phyloP scores from a whole-genome alignment of 64 coral and sea anemone species.

The Catalaphyllia jardinei region DNA sequence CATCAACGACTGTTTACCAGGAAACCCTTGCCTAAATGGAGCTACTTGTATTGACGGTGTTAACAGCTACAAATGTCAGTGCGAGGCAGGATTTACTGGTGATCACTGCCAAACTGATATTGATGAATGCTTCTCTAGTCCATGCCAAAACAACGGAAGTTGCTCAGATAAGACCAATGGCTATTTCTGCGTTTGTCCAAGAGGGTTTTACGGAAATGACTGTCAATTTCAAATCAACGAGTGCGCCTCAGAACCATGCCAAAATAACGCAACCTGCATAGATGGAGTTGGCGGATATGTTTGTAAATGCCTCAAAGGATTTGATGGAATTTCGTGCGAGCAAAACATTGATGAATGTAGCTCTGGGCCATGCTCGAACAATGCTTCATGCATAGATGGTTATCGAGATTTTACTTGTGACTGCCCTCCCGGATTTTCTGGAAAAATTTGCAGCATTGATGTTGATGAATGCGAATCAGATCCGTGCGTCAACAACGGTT shows the following conservation, averaged over 20 bases:
- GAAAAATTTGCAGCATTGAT: neutral
- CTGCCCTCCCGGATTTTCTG: neutral
- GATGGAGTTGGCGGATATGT: neutral
- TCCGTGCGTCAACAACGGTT: neutral
- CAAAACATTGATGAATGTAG: constrained; percentile 4
- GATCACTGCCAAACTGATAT: constrained; percentile 18
- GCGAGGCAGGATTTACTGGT: constrained; percentile 2
- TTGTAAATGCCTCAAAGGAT: neutral
- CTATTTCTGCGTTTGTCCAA: neutral
- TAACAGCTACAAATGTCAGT: constrained; percentile 7
- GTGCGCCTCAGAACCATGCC: neutral
- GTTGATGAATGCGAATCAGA: neutral
- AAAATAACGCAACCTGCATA: constrained; percentile 9
- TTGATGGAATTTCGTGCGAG: constrained; percentile 3
- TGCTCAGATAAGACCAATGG: constrained; percentile 26
- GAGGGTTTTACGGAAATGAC: neutral
- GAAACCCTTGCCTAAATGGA: neutral
- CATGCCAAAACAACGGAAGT: constrained; percentile 31
- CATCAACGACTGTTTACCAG: neutral
- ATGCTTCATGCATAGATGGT: constrained; percentile 1
- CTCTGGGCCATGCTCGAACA: neutral
- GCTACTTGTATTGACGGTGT: constrained; percentile 6
- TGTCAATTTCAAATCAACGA: neutral
- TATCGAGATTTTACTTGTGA: neutral
- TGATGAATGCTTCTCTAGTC: constrained; percentile 25